A percentile compares a stretch with the other conserved stretches of the same genome.
These are phyloP conservation scores for Tragelaphus imberbis DNA, from an alignment of 2,113 vertebrate species.

Conservation along the genomic window DNA sequence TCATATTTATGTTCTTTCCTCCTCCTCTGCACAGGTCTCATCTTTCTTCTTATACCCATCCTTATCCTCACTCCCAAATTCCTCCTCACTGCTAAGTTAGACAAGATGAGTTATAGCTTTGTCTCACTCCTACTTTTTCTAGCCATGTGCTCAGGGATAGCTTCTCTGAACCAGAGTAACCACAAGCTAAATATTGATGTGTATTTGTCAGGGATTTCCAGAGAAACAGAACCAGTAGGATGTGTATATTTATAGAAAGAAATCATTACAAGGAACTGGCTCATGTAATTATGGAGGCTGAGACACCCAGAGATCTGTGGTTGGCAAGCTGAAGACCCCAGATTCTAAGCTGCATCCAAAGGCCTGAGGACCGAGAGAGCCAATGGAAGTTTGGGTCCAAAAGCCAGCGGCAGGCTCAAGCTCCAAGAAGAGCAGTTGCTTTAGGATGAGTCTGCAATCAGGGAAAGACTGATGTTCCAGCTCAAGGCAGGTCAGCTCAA, in stretches of 20 bases:
- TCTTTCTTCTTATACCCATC: neutral
- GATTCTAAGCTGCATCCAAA: neutral
- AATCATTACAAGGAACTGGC: neutral
- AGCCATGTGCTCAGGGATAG: neutral
- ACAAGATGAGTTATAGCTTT: neutral
- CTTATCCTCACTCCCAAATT: neutral
- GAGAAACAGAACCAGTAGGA: neutral
- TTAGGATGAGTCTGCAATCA: neutral
- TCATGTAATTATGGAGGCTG: neutral
- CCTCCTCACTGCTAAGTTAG: neutral
- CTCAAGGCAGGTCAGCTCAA: neutral
- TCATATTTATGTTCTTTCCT: neutral
- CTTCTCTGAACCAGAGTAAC: neutral
- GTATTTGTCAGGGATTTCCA: neutral
- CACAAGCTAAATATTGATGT: neutral
- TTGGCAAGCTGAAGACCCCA: neutral
- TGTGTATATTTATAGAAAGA: neutral
- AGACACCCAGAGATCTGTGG: neutral
- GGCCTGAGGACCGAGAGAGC: neutral
- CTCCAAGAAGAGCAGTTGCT: neutral
- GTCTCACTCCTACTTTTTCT: neutral
- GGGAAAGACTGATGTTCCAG: neutral
- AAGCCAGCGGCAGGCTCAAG: neutral
- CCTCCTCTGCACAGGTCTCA: neutral
- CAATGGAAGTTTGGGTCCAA: neutral